Percentiles rank a stretch among this genome's conserved stretches.
Conservation (phyloP, 2,113 vertebrate species). For the Sterrhoptilus dennistouni region DNA sequence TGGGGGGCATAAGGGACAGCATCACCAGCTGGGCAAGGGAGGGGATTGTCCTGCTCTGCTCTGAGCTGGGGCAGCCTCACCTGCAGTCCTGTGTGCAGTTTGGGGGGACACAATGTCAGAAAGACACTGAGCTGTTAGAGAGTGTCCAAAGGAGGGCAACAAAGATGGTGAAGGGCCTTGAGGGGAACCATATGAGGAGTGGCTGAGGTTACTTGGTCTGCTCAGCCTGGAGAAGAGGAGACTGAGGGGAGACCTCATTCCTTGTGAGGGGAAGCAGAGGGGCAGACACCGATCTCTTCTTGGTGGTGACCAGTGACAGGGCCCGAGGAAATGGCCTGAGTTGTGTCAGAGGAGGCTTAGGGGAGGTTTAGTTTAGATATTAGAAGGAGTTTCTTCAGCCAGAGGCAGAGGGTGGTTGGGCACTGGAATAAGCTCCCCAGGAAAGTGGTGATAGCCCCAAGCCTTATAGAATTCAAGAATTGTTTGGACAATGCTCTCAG, state of each 20-base stretch:
- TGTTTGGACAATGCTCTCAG: neutral
- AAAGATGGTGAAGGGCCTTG: neutral
- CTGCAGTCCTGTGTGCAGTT: fast-evolving
- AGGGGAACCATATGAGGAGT: neutral
- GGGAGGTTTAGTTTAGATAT: neutral
- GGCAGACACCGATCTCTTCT: neutral
- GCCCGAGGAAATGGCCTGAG: neutral
- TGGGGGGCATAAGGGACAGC: neutral
- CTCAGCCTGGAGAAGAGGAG: neutral
- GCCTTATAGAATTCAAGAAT: neutral
- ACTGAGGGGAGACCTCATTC: neutral
- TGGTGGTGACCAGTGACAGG: neutral
- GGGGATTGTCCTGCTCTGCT: neutral
- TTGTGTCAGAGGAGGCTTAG: neutral
- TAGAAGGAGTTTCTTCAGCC: neutral
- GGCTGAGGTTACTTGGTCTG: neutral
- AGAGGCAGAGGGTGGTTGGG: neutral
- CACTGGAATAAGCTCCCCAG: neutral
- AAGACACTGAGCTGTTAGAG: neutral
- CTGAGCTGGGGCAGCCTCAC: neutral
- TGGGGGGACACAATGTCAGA: neutral
- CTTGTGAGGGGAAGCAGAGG: neutral
- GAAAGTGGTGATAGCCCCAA: neutral
- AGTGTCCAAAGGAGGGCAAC: neutral
- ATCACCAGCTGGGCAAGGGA: fast-evolving